phyloP scores from a whole-genome alignment of 2,797 vertebrate genomes.

The Pantherophis vulpinus region DNA sequence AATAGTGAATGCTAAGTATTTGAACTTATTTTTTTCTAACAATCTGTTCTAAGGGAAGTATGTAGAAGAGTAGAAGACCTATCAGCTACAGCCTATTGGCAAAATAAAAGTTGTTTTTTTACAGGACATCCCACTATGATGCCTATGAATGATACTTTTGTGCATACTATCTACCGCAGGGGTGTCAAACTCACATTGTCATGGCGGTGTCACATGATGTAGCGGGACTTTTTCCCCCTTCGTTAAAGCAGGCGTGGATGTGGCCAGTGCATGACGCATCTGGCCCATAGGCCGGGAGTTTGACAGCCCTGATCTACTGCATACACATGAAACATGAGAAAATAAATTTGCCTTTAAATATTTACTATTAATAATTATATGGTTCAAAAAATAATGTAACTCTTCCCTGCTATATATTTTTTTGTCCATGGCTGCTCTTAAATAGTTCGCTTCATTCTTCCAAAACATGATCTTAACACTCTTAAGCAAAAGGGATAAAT shows the following conservation, averaged over 20 bases:
- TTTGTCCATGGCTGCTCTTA: neutral
- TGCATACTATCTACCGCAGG: neutral
- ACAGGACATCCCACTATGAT: neutral
- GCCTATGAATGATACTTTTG: neutral
- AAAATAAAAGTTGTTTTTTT: neutral
- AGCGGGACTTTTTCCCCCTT: too few relatives aligned
- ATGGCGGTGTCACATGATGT: accelerated
- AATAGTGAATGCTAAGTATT: neutral
- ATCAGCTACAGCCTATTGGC: neutral
- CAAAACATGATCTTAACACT: neutral
- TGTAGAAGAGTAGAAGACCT: neutral
- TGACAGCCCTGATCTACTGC: neutral
- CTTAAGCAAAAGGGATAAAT: neutral
- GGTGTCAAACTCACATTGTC: too few relatives aligned
- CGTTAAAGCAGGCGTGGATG: too few relatives aligned
- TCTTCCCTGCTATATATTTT: neutral
- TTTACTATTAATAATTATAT: neutral
- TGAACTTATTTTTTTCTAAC: neutral
- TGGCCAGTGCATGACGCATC: too few relatives aligned
- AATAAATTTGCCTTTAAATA: neutral
- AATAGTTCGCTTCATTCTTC: neutral
- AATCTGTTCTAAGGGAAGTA: neutral
- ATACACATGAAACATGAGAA: neutral
- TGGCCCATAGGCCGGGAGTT: too few relatives aligned
- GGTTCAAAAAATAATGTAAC: neutral